Evolutionary conservation across 2,888 invertebrate species (phyloP).

Genomic region (Cephus sareptanus): DNA sequence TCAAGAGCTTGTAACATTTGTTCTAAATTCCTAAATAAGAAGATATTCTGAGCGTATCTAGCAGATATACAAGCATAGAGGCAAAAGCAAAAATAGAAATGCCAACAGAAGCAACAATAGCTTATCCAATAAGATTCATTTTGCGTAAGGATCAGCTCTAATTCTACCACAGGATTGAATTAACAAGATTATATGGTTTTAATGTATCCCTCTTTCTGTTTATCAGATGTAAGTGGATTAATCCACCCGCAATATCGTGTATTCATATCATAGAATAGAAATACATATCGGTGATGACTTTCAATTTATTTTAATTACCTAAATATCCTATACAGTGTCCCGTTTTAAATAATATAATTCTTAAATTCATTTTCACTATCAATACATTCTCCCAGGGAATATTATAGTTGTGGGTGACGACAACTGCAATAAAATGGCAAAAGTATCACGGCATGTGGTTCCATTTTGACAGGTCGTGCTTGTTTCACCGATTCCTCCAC

Average conservation of each 20-base stretch:
- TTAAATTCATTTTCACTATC: not conserved
- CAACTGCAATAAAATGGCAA: constrained; percentile 50
- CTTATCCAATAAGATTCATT: not conserved
- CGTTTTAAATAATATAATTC: not conserved
- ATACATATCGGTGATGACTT: constrained; percentile 33
- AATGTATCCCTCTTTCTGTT: not conserved
- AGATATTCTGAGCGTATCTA: not conserved
- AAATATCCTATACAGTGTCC: not conserved
- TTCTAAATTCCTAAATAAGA: not conserved
- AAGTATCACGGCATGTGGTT: constrained; percentile 47
- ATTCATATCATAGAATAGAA: constrained; percentile 28
- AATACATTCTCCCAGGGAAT: not conserved
- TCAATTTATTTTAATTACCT: not conserved
- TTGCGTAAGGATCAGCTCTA: not conserved
- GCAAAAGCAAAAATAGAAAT: not conserved
- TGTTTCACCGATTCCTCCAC: constrained; percentile 37
- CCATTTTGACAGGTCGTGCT: constrained; percentile 32
- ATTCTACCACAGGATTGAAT: not conserved
- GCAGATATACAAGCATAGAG: not conserved
- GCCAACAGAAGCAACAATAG: not conserved
- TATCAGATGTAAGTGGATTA: not conserved
- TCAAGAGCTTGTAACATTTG: not conserved
- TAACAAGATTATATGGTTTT: not conserved
- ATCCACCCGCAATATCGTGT: constrained; percentile 16
- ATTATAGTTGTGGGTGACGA: constrained; percentile 29